Conservation (phyloP, 2,797 vertebrate species). For the Onychomys arenicola region DNA sequence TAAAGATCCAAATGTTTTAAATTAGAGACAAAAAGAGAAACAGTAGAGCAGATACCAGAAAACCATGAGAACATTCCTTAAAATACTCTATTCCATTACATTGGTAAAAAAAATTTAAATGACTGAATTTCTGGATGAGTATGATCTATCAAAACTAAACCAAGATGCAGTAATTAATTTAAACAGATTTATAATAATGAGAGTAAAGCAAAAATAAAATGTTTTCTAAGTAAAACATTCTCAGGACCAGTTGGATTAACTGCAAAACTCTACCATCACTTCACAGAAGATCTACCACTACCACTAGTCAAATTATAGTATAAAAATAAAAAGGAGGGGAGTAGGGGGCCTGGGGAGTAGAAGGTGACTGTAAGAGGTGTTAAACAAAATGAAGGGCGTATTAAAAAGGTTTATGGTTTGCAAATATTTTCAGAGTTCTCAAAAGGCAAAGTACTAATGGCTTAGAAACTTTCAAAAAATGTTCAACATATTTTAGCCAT, state of each 20-base stretch:
- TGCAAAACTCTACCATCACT: not conserved
- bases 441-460: not conserved
- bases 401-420: not conserved
- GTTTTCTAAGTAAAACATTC: not conserved
- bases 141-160: not conserved
- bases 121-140: not conserved
- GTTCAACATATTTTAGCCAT: not conserved
- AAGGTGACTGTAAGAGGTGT: not conserved
- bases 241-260: not conserved
- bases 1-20: not conserved
- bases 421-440: not conserved
- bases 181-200: not conserved
- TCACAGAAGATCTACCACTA: not conserved
- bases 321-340: not conserved
- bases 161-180: not conserved
- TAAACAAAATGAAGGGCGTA: not conserved
- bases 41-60: not conserved
- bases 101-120: not conserved
- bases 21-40: not conserved
- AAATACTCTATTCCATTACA: not conserved
- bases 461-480: not conserved
- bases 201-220: not conserved
- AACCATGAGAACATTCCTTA: not conserved
- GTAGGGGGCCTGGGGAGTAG: not conserved
- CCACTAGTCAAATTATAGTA: not conserved